Evolutionary conservation across 1,140 invertebrate species (phyloP).

Genomic region (Phenacoccus solenopsis): DNA sequence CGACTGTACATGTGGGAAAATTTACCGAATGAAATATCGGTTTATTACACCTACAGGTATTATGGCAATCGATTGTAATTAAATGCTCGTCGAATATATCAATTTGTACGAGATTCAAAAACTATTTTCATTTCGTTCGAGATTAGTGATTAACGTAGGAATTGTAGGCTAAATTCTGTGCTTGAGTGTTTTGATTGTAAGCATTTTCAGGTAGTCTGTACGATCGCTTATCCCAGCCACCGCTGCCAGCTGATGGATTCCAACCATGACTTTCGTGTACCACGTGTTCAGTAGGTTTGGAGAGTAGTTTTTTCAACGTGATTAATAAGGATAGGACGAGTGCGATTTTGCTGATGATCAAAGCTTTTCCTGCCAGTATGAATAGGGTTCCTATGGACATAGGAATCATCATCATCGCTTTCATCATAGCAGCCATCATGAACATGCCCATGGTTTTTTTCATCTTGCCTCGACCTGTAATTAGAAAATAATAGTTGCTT

Average conservation of each 20-base stretch:
- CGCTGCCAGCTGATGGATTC: constrained; percentile 24
- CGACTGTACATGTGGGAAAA: too few relatives aligned
- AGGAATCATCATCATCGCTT: constrained; percentile 54
- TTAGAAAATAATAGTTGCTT: constrained; percentile 20
- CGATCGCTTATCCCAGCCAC: constrained; percentile 44
- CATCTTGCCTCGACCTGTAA: constrained; percentile 34
- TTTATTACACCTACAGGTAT: too few relatives aligned
- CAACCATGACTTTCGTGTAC: constrained; percentile 36
- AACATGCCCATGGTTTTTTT: constrained; percentile 44
- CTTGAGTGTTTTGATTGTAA: constrained; percentile 26
- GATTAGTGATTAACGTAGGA: constrained; percentile 37
- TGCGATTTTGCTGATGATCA: constrained; percentile 61
- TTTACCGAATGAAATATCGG: too few relatives aligned
- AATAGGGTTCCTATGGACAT: constrained; percentile 59
- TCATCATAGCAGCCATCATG: constrained; percentile 46
- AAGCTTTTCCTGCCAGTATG: constrained; percentile 55
- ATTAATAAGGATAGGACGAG: constrained; percentile 60
- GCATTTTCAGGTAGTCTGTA: constrained; percentile 38
- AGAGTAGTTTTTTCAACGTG: constrained; percentile 59
- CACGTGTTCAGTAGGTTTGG: constrained; percentile 27
- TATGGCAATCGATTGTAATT: too few relatives aligned
- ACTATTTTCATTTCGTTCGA: too few relatives aligned
- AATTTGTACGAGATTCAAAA: too few relatives aligned
- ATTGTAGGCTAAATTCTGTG: constrained; percentile 57
- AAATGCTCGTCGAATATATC: too few relatives aligned